Conservation (phyloP, 2,113 vertebrate genomes). For the Diphyllodes magnificus region DNA sequence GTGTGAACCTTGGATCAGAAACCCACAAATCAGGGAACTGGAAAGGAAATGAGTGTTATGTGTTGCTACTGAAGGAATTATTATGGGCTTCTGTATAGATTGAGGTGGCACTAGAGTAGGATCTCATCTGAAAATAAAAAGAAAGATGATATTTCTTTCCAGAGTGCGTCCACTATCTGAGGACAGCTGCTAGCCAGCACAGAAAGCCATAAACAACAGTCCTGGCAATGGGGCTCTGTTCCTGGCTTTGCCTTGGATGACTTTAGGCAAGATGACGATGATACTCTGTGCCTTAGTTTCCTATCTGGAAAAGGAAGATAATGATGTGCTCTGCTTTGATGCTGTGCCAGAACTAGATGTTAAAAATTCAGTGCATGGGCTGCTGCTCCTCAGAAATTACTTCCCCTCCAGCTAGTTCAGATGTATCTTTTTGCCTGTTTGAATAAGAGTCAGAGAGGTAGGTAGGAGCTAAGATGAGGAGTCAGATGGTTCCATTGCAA, state of each 20-base stretch:
- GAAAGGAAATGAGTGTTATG: not conserved
- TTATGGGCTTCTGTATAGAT: not conserved
- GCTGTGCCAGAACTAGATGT: not conserved
- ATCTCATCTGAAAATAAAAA: not conserved
- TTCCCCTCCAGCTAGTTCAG: not conserved
- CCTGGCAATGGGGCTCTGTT: not conserved
- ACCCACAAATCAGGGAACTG: not conserved
- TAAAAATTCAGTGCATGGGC: constrained; percentile 21
- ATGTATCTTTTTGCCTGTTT: not conserved
- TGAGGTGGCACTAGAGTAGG: not conserved
- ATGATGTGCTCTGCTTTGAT: not conserved
- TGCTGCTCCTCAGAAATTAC: not conserved
- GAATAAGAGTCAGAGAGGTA: not conserved
- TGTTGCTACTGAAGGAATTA: not conserved
- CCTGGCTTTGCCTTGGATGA: not conserved
- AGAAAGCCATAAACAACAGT: not conserved
- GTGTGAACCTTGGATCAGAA: not conserved
- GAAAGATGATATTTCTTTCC: not conserved
- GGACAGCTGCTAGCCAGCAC: not conserved
- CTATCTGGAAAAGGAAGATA: not conserved
- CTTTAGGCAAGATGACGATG: not conserved
- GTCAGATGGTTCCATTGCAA: not conserved
- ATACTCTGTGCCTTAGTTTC: not conserved
- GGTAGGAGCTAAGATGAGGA: not conserved
- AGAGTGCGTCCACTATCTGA: not conserved